A percentile compares a stretch with the other conserved stretches of the same genome.
Evolutionary conservation across 2,113 vertebrate species (phyloP).

Genomic region (Pollachius pollachius): DNA sequence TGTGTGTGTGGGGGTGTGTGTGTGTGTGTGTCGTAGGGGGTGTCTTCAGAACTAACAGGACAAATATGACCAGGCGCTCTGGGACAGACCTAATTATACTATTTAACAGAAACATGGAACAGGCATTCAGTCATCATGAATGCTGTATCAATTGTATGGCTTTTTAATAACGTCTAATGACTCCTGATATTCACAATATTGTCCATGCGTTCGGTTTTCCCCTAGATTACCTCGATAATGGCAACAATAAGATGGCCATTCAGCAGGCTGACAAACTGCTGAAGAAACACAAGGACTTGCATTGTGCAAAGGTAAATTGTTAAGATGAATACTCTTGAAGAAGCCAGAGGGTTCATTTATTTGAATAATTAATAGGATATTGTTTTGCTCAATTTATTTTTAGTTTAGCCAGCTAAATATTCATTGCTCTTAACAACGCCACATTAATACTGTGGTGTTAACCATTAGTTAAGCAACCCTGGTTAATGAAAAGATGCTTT

Average conservation of each 20-base stretch:
- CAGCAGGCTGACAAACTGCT: slow-evolving; percentile 97
- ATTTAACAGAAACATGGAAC: neutral
- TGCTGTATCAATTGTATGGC: neutral
- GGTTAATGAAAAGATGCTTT: too few relatives aligned
- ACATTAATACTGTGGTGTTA: too few relatives aligned
- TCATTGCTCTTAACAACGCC: too few relatives aligned
- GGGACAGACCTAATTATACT: neutral
- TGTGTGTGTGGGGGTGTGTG: slow-evolving; percentile 8
- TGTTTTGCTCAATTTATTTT: too few relatives aligned
- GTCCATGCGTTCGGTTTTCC: slow-evolving; percentile 1
- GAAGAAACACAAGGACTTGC: slow-evolving; percentile 97
- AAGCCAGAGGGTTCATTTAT: neutral
- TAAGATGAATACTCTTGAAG: neutral
- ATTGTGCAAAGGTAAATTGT: slow-evolving; percentile 91
- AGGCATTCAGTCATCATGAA: neutral
- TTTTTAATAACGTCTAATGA: neutral
- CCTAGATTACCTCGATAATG: slow-evolving; percentile 98
- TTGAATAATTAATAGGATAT: too few relatives aligned
- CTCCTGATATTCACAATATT: too few relatives aligned
- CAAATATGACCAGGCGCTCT: too few relatives aligned
- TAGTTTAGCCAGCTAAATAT: too few relatives aligned
- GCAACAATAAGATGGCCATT: slow-evolving; percentile 99
- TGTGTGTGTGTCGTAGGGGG: neutral
- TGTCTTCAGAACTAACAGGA: too few relatives aligned
- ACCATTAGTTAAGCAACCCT: too few relatives aligned